Evolutionary conservation across 2,113 vertebrate genomes (phyloP).

Genomic region (Scartelaos histophorus): DNA sequence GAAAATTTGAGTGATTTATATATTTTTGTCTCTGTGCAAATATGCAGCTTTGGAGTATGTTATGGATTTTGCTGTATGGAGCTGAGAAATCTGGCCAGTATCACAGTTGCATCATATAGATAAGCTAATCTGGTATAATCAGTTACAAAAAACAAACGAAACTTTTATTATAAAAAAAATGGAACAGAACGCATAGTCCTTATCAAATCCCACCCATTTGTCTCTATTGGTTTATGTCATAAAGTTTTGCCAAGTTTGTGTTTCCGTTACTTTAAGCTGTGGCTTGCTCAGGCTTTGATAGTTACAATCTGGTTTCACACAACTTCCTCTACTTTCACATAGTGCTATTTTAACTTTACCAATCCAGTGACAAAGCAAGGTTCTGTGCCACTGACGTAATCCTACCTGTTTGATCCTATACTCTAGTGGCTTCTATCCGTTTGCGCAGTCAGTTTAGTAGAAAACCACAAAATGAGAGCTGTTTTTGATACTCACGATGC

Average conservation of each 20-base stretch:
- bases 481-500: slow-evolving; percentile 44
- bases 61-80: background rate
- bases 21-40: no score
- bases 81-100: background rate
- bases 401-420: slow-evolving; percentile 11
- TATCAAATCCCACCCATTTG: background rate
- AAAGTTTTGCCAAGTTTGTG: background rate
- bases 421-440: slow-evolving; percentile 5
- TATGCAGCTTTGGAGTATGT: no score
- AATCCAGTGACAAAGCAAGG: background rate
- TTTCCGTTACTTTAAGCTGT: background rate
- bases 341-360: background rate
- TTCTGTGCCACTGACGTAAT: background rate
- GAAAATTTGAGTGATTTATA: no score
- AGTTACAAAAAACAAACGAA: no score
- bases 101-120: no score
- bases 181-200: background rate
- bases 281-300: background rate
- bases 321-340: background rate
- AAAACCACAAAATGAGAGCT: slow-evolving; percentile 50
- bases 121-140: no score
- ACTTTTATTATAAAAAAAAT: no score
- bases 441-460: slow-evolving; percentile 23
- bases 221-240: background rate
- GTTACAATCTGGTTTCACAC: background rate